Conservation (phyloP, 2,888 invertebrate genomes). For the Tipula unca region DNA sequence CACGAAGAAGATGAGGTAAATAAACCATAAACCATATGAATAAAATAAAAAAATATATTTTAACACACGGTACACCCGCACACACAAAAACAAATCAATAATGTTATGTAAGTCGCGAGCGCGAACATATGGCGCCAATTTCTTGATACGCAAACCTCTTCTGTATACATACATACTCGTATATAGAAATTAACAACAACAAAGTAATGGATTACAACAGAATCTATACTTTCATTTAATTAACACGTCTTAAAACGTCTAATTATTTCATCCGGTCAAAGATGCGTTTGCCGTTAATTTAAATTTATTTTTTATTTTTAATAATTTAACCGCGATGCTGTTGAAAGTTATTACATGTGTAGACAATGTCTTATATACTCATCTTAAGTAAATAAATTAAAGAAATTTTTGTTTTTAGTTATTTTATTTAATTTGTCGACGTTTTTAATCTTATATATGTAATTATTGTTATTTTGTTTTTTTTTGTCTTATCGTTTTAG, state of each 20-base stretch:
- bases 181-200: too few species aligned
- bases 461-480: background rate
- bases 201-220: background rate
- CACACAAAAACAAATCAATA: too few species aligned
- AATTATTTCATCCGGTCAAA: background rate
- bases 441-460: background rate
- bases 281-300: background rate
- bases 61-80: too few species aligned
- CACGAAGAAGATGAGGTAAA: too few species aligned
- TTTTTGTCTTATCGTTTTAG: background rate
- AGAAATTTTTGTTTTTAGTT: background rate
- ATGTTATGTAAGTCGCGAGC: too few species aligned
- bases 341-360: background rate
- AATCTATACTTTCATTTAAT: background rate
- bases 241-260: background rate
- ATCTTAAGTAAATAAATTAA: background rate
- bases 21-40: too few species aligned
- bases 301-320: background rate
- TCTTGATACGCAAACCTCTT: too few species aligned
- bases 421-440: background rate
- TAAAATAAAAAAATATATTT: too few species aligned
- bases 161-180: too few species aligned
- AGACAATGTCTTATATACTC: background rate
- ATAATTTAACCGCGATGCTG: background rate
- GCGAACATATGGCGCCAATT: too few species aligned